Percentiles rank a stretch among this genome's conserved stretches.
These are phyloP conservation scores for Orchesellides sinensis DNA, from an alignment of 2,888 invertebrate genomes.

Conservation along the genomic window DNA sequence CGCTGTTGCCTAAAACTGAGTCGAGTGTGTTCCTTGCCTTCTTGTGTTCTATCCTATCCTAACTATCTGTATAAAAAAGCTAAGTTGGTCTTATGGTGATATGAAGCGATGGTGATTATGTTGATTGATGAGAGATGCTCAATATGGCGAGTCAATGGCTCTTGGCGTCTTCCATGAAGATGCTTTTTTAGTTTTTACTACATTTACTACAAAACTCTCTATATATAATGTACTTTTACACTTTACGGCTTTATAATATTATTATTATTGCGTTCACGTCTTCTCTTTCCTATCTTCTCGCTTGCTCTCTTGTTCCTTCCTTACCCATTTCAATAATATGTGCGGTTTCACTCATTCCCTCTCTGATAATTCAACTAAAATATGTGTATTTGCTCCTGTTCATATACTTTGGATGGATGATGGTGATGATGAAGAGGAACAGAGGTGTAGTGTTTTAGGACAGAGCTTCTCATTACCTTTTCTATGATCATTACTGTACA, in stretches of 20 bases:
- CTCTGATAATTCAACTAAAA: neutral
- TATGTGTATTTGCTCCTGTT: slow-evolving; percentile 3
- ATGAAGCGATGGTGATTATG: slow-evolving; percentile 47
- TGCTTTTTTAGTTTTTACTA: slow-evolving; percentile 19
- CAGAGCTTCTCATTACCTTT: slow-evolving; percentile 1
- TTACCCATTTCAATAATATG: slow-evolving; percentile 8
- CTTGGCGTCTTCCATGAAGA: slow-evolving; percentile 69
- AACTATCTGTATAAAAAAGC: too few species aligned
- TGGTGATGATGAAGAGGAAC: slow-evolving; percentile 17
- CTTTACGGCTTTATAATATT: neutral
- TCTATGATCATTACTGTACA: neutral
- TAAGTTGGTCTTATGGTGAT: slow-evolving; percentile 13
- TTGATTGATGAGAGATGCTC: slow-evolving; percentile 63
- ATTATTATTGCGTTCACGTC: neutral
- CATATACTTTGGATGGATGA: too few species aligned
- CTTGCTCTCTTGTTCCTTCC: slow-evolving; percentile 29
- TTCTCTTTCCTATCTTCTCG: neutral
- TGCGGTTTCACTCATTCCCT: slow-evolving; percentile 11
- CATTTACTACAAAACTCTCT: slow-evolving; percentile 7
- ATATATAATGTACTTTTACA: neutral
- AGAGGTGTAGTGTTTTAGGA: neutral
- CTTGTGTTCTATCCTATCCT: slow-evolving; percentile 11
- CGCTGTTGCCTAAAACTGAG: neutral
- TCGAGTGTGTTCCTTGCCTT: too few species aligned
- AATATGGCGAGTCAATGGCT: slow-evolving; percentile 74